Evolutionary conservation across 2,113 vertebrate species (phyloP).

Genomic region (Vireo altiloquus): DNA sequence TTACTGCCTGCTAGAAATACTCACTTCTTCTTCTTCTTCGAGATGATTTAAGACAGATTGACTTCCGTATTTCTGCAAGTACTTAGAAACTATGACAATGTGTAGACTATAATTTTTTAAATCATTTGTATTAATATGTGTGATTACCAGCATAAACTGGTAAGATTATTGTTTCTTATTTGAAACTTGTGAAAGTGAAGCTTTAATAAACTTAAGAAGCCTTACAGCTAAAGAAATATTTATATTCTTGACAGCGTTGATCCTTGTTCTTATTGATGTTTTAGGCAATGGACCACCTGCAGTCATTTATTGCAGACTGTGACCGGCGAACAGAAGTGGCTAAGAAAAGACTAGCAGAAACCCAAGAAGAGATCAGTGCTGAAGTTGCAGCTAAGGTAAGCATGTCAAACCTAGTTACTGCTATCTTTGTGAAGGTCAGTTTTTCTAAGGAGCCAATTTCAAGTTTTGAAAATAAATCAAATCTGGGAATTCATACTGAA

Average conservation of each 20-base stretch:
- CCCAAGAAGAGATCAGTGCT: conserved; percentile 98
- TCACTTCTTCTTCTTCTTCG: not conserved
- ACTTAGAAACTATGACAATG: not conserved
- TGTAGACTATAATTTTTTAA: not conserved
- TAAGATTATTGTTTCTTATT: not conserved
- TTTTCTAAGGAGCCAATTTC: not conserved
- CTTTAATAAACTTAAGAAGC: not conserved
- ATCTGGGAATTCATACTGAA: not conserved
- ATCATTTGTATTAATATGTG: not conserved
- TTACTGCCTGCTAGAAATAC: not conserved
- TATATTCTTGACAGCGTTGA: not conserved
- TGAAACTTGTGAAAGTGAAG: not conserved
- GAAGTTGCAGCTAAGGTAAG: conserved; percentile 97
- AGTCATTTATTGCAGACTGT: conserved; percentile 97
- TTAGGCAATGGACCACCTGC: conserved; percentile 95
- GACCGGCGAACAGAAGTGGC: conserved; percentile 96
- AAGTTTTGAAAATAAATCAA: not conserved
- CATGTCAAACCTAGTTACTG: not conserved
- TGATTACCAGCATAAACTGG: not conserved
- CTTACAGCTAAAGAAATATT: not conserved
- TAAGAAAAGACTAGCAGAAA: conserved; percentile 96
- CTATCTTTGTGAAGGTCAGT: not conserved
- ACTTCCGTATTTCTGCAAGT: not conserved
- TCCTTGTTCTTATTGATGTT: not conserved
- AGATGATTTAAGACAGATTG: not conserved